These are phyloP conservation scores for Arremon brunneinucha DNA, from an alignment of 2,797 vertebrate genomes.

Conservation along the genomic window DNA sequence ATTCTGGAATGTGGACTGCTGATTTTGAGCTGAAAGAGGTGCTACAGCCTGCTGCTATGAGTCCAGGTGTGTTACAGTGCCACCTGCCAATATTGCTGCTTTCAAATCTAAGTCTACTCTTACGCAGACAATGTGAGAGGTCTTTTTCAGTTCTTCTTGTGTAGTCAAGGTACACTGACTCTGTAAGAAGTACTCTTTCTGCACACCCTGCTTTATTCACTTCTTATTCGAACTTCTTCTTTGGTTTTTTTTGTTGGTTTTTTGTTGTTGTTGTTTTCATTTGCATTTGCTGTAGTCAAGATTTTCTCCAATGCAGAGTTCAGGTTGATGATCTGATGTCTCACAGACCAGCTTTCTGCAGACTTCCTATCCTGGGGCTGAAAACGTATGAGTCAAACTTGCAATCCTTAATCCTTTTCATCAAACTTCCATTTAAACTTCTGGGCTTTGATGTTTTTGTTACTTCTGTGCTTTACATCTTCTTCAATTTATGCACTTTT, in stretches of 20 bases:
- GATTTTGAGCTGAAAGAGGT: background rate
- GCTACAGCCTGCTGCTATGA: background rate
- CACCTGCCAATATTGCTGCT: background rate
- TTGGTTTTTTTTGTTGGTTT: background rate
- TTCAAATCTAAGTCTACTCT: background rate
- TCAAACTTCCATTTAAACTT: background rate
- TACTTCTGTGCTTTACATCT: background rate
- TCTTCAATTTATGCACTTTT: background rate
- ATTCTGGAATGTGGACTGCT: background rate
- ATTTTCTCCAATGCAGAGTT: background rate
- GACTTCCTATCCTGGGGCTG: background rate
- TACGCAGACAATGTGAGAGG: background rate
- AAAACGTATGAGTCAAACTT: background rate
- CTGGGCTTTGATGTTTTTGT: background rate
- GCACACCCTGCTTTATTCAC: background rate
- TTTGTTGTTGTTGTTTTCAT: background rate
- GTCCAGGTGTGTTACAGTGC: background rate
- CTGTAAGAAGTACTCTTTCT: background rate
- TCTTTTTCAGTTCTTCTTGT: background rate
- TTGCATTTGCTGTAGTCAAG: background rate
- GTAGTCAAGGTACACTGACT: background rate
- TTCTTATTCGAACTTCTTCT: background rate
- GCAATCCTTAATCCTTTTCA: background rate
- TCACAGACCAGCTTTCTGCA: background rate
- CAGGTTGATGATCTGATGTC: background rate